Evolutionary conservation across 92 coral and sea anemone genomes (phyloP).

Genomic region (Epizoanthus ramosus): DNA sequence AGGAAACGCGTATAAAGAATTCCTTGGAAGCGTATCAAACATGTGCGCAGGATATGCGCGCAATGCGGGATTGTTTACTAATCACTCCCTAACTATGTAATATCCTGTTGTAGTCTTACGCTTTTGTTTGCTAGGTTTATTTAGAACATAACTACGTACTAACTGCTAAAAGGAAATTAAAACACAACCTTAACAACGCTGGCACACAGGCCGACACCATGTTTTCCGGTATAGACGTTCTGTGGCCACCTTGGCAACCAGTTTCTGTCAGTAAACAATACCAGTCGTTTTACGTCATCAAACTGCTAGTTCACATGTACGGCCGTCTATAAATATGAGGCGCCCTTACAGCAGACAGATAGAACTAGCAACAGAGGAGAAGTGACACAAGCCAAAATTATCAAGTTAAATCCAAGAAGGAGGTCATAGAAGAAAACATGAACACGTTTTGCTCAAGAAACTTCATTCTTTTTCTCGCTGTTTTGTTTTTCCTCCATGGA

Average conservation of each 20-base stretch:
- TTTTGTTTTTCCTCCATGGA: constrained; percentile 1
- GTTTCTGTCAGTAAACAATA: background rate
- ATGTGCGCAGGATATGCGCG: constrained; percentile 2
- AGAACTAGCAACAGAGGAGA: background rate
- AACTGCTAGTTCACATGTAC: background rate
- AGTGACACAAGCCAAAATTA: background rate
- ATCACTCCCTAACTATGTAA: too few species aligned
- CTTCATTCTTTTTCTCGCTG: background rate
- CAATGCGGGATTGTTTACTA: background rate
- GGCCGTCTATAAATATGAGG: constrained; percentile 13
- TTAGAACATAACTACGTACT: constrained; percentile 12
- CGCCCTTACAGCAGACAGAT: background rate
- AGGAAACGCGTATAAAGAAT: background rate
- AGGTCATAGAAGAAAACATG: background rate
- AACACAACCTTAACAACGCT: background rate
- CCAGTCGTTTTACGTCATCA: background rate
- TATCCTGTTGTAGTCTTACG: background rate
- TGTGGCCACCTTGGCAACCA: background rate
- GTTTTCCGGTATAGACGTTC: background rate
- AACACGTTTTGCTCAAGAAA: background rate
- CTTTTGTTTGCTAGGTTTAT: background rate
- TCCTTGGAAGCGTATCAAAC: too few species aligned
- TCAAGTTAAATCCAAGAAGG: background rate
- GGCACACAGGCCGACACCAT: background rate
- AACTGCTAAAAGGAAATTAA: background rate